Evolutionary conservation across 2,113 vertebrate species (phyloP).

Genomic region (Elaphurus davidianus): DNA sequence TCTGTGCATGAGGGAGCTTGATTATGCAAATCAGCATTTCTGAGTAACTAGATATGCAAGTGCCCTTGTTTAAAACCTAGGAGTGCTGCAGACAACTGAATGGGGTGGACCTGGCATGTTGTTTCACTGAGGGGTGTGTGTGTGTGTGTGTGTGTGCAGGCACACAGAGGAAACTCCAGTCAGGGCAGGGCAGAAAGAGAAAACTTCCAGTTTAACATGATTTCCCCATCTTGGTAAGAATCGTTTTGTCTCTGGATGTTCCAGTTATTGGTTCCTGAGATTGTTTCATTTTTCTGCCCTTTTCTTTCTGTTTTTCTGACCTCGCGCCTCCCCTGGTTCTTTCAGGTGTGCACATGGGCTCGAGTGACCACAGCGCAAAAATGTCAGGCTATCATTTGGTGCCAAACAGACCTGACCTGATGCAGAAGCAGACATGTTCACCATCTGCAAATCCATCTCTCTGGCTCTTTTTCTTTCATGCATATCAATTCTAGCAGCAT

Average conservation of each 20-base stretch:
- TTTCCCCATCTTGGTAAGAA: background rate
- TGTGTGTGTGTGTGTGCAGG: background rate
- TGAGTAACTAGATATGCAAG: conserved; percentile 24
- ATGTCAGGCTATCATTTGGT: background rate
- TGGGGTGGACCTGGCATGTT: background rate
- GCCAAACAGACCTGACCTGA: background rate
- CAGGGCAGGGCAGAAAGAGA: background rate
- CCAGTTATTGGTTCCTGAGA: background rate
- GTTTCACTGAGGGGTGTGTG: background rate
- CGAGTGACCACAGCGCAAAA: background rate
- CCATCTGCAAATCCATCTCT: background rate
- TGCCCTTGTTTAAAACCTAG: background rate
- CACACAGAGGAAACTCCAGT: background rate
- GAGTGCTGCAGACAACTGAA: background rate
- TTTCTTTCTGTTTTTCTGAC: conserved; percentile 16
- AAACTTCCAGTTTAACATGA: background rate
- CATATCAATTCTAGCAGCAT: background rate
- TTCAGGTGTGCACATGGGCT: background rate
- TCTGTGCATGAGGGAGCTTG: conserved; percentile 1
- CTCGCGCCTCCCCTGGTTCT: background rate
- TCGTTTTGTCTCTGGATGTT: background rate
- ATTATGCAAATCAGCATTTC: conserved; percentile 59
- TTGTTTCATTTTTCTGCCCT: background rate
- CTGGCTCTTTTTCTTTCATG: background rate
- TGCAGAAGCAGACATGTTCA: background rate